phyloP scores from a whole-genome alignment of 1,140 invertebrate species.

The Euura saliciscinereae region DNA sequence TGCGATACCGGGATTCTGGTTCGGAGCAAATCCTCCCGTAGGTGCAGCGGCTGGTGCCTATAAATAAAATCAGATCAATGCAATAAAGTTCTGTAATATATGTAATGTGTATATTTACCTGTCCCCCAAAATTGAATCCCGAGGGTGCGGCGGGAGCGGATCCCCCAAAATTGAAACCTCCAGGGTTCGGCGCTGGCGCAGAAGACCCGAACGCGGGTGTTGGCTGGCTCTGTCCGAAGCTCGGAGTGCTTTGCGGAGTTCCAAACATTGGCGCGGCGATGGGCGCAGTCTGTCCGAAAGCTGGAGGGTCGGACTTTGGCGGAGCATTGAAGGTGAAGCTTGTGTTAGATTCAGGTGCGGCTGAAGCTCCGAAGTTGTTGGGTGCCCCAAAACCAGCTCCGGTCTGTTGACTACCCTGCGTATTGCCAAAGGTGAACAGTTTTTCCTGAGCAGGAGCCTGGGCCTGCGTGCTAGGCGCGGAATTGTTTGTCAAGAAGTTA shows the following conservation, averaged over 20 bases:
- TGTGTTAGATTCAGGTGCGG: conserved; percentile 16
- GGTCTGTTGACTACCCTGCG: not conserved
- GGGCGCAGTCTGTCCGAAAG: conserved; percentile 39
- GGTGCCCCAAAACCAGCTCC: not conserved
- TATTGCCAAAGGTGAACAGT: conserved; percentile 33
- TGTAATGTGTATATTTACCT: not conserved
- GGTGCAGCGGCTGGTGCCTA: conserved; percentile 33
- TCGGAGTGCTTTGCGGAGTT: conserved; percentile 26
- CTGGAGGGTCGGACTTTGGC: conserved; percentile 33
- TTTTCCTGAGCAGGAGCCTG: conserved; percentile 23
- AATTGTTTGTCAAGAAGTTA: conserved; percentile 29
- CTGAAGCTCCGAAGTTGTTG: conserved; percentile 6
- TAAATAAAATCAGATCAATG: not conserved
- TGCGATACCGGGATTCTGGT: conserved; percentile 28
- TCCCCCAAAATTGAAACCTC: conserved; percentile 44
- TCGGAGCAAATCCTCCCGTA: conserved; percentile 42
- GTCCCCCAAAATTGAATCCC: conserved; percentile 44
- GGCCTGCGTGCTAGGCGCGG: not conserved
- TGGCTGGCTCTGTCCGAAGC: conserved; percentile 24
- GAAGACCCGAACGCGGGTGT: conserved; percentile 30
- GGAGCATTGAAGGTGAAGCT: conserved; percentile 46
- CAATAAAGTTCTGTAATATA: too few species aligned
- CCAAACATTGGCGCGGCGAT: conserved; percentile 38
- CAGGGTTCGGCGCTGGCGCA: conserved; percentile 29
- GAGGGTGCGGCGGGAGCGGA: conserved; percentile 23